Conservation (phyloP, 2,888 invertebrate genomes). For the Acanthosepion esculentum region DNA sequence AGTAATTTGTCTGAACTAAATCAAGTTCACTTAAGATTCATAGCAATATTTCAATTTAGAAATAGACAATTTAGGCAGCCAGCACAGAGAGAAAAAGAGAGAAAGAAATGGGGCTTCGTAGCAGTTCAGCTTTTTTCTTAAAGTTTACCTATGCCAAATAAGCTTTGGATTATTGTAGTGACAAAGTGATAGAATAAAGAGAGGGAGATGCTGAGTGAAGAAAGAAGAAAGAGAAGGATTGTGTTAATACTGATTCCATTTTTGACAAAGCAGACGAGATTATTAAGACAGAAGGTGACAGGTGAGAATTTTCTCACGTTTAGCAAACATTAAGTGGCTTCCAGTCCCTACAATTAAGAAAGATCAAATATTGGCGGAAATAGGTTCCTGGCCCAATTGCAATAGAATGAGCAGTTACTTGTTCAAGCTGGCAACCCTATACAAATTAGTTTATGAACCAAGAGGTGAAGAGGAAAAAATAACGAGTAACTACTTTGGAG, state of each 20-base stretch:
- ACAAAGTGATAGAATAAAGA: background rate
- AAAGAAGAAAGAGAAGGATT: background rate
- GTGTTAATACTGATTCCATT: background rate
- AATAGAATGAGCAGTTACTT: background rate
- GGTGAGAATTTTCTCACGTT: conserved; percentile 45
- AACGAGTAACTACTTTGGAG: background rate
- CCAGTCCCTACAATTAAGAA: conserved; percentile 23
- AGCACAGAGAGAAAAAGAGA: background rate
- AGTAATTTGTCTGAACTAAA: background rate
- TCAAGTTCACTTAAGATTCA: background rate
- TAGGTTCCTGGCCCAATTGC: background rate
- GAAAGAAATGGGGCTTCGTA: background rate
- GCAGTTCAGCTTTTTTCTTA: background rate
- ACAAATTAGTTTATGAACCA: background rate
- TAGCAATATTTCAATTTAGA: background rate
- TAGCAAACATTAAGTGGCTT: conserved; percentile 13
- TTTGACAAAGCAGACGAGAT: conserved; percentile 25
- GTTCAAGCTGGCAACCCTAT: background rate
- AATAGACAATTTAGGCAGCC: background rate
- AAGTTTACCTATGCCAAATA: background rate
- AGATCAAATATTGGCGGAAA: conserved; percentile 39
- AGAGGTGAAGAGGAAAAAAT: background rate
- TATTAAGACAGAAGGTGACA: conserved; percentile 41
- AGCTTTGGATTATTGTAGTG: background rate
- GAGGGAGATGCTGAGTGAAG: background rate